Evolutionary conservation across 2,797 vertebrate genomes (phyloP), one percentile per base, ranked within the genome.

Genomic region (Nyctibius grandis): DNA sequence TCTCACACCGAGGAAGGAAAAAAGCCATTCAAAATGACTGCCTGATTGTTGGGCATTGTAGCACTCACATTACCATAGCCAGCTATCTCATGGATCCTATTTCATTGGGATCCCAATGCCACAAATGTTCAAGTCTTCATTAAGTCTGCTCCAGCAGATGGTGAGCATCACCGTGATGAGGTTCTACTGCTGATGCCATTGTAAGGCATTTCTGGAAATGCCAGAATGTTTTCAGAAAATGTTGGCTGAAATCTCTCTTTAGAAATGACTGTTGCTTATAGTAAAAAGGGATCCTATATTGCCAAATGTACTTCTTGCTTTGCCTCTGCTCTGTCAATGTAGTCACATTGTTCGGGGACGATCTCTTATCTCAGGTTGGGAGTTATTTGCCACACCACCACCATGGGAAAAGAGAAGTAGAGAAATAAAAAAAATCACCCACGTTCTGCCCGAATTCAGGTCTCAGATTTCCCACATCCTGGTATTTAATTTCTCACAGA

Each of bases 401-500:
- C 81, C 84, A 91, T 95, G 88, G 88, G 95, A 96, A 96, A 96
- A 89, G 36, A 95, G 75, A 76, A 94, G 31, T 61, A 83, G 44
- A 91, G 81, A 91, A 93, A 92, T 82, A 75, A 94, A 89, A 90
- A 94, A 91, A 92, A 92, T 95, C 94, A 93, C 84, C 42, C 84
- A 21, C 93, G 93, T 97, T 96, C 91, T 96, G 86, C 93, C 89
- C 11, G 26, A 97, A 95, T 96, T 96, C 91, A 95, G 78, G 88
- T 96, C 95, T 97, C 93, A 61, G 54, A 95, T 97, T 96, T 96
- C 96, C 96, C 92, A 96, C 95, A 96, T 97, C 93, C 91, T 96
- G 85, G 86, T 95, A 80, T 95, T 93, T 96, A 92, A 96, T 96
- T 95, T 92, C 95, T 93, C 86, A 78, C 90, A 92, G 90, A 96